These are phyloP conservation scores for Zaprionus bogoriensis DNA, from an alignment of 2,888 invertebrate species.

Conservation along the genomic window DNA sequence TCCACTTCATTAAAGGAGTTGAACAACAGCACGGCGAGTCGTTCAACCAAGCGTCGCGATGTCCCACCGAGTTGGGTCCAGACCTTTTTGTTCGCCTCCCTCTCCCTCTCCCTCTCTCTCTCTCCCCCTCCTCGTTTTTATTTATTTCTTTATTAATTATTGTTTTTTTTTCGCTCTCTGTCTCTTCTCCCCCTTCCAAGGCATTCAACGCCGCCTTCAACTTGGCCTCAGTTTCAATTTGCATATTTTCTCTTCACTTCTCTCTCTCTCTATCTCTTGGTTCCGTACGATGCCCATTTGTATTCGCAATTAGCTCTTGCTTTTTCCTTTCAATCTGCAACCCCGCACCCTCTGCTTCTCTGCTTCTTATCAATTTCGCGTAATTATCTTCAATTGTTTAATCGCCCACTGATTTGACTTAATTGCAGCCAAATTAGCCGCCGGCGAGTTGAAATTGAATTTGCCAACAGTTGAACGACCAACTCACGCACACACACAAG, in stretches of 20 bases:
- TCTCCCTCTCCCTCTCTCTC: background rate
- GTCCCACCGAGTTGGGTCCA: background rate
- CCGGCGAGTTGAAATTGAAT: conserved; percentile 44
- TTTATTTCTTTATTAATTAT: conserved; percentile 73
- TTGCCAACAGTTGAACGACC: conserved; percentile 13
- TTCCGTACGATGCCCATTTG: background rate
- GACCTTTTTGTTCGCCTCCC: background rate
- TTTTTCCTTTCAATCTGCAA: background rate
- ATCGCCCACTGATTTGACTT: conserved; percentile 64
- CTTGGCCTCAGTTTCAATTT: conserved; percentile 24
- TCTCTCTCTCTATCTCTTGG: conserved; percentile 1
- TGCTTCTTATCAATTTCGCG: conserved; percentile 41
- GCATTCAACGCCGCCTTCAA: background rate
- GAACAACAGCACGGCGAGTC: background rate
- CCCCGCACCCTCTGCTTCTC: background rate
- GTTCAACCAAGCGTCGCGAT: background rate
- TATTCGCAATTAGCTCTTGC: conserved; percentile 21
- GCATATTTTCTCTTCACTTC: conserved; percentile 41
- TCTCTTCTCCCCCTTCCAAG: background rate
- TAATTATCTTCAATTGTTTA: conserved; percentile 73
- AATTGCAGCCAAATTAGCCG: conserved; percentile 40
- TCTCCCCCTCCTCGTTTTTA: conserved; percentile 29
- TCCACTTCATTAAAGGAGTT: conserved; percentile 78
- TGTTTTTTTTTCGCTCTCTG: conserved; percentile 20
- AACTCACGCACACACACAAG: background rate